Evolutionary conservation across 2,797 vertebrate species (phyloP).

Genomic region (Acropternis orthonyx): DNA sequence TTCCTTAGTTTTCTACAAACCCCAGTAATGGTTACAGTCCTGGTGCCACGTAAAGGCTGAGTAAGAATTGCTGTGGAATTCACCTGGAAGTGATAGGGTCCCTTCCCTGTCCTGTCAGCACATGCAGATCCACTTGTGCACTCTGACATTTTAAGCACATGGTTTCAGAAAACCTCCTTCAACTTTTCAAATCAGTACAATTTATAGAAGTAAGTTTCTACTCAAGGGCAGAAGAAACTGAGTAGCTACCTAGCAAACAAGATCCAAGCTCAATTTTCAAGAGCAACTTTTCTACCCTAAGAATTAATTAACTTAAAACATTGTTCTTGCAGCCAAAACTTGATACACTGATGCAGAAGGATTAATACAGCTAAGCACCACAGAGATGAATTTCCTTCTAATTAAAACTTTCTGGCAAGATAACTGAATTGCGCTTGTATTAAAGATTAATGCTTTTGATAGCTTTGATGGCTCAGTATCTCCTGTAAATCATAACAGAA

Average conservation of each 20-base stretch:
- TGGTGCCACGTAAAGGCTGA: neutral
- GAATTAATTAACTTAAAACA: conserved; percentile 43
- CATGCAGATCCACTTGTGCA: neutral
- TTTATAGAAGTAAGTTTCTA: neutral
- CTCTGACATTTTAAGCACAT: neutral
- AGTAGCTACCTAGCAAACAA: neutral
- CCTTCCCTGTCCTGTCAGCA: neutral
- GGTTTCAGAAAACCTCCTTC: neutral
- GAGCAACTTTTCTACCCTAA: neutral
- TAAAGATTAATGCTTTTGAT: conserved; percentile 73
- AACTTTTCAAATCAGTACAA: neutral
- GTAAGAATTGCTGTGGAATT: neutral
- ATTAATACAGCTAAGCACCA: conserved; percentile 32
- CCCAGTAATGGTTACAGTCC: fast-evolving
- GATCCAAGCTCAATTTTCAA: neutral
- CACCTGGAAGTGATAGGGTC: fast-evolving
- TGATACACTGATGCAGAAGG: conserved; percentile 12
- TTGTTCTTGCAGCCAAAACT: conserved; percentile 23
- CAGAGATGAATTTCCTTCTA: conserved; percentile 52
- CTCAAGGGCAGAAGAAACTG: neutral
- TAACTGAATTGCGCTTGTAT: conserved; percentile 51
- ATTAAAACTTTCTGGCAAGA: conserved; percentile 73
- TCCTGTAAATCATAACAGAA: conserved; percentile 56
- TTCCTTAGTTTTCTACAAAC: neutral
- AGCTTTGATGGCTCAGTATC: conserved; percentile 61